Percentiles rank a stretch among this genome's conserved stretches.
phyloP scores from a whole-genome alignment of 2,888 invertebrate species.

The Eupelmus urozonus region DNA sequence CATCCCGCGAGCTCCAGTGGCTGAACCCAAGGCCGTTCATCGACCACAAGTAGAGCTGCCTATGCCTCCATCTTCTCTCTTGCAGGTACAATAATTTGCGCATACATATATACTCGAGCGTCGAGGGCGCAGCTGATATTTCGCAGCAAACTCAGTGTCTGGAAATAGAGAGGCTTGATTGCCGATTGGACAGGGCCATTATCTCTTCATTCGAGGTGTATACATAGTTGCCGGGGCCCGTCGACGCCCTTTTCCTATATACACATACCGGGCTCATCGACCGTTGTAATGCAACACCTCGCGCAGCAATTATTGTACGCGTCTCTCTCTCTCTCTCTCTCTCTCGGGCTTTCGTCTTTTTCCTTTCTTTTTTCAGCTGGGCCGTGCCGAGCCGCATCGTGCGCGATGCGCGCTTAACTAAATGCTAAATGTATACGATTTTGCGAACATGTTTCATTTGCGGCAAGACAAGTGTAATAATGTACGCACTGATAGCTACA shows the following conservation, averaged over 20 bases:
- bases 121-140: too few relatives aligned
- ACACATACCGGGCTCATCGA: neutral
- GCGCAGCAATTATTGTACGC: constrained; percentile 41
- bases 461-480: too few relatives aligned
- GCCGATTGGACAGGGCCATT: constrained; percentile 50
- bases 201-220: constrained; percentile 45
- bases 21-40: constrained; percentile 53
- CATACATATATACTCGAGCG: constrained; percentile 5
- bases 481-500: too few relatives aligned
- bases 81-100: constrained; percentile 38
- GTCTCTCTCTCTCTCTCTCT: neutral
- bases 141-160: too few relatives aligned
- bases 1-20: constrained; percentile 31
- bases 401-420: too few relatives aligned
- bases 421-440: too few relatives aligned
- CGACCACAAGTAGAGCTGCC: constrained; percentile 29
- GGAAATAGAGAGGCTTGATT: constrained; percentile 29
- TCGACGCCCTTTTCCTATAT: constrained; percentile 46
- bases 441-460: too few relatives aligned
- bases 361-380: too few relatives aligned
- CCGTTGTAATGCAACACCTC: neutral
- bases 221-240: constrained; percentile 11
- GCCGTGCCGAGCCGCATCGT: too few relatives aligned
- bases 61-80: constrained; percentile 10
- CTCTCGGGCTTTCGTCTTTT: too few relatives aligned